Percentiles rank a stretch among this genome's conserved stretches.
Conservation (phyloP, 2,797 vertebrate genomes). For the Tokudaia muenninki region DNA sequence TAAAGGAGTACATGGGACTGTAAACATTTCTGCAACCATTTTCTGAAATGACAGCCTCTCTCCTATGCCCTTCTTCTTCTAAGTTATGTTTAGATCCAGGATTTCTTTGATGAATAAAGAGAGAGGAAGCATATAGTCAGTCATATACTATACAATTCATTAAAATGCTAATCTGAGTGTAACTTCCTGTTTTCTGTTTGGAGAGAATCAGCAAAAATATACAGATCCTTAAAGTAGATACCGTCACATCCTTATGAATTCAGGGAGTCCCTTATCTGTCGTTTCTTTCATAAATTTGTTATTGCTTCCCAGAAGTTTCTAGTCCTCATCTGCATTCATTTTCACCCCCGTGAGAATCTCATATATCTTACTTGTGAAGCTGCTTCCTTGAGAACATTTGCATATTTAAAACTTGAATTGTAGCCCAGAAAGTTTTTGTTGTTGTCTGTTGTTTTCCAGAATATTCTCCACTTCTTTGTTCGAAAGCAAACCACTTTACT, state of each 20-base stretch:
- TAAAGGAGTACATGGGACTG: background rate
- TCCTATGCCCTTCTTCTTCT: background rate
- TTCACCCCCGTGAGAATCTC: slow-evolving; percentile 29
- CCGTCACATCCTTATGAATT: slow-evolving; percentile 45
- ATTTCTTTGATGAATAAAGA: slow-evolving; percentile 62
- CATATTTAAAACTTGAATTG: slow-evolving; percentile 18
- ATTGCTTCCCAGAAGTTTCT: slow-evolving; percentile 40
- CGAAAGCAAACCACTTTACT: background rate
- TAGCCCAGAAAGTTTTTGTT: background rate
- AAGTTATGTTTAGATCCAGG: slow-evolving; percentile 21
- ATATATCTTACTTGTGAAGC: slow-evolving; percentile 14
- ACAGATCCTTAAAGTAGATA: slow-evolving; percentile 27
- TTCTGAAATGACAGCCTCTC: background rate
- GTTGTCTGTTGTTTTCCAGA: background rate
- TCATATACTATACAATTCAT: slow-evolving; percentile 34
- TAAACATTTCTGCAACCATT: background rate
- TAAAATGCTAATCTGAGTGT: slow-evolving; percentile 57
- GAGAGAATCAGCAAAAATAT: slow-evolving; percentile 47
- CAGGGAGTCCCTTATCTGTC: slow-evolving; percentile 27
- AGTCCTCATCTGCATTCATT: slow-evolving; percentile 43
- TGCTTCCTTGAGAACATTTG: slow-evolving; percentile 23
- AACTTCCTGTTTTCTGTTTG: slow-evolving; percentile 66
- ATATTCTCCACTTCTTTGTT: background rate
- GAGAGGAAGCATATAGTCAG: background rate
- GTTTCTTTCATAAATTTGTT: slow-evolving; percentile 60